Base-by-base conservation (phyloP, 2,888 invertebrate genomes). In the Calameuta pallipes region DNA sequence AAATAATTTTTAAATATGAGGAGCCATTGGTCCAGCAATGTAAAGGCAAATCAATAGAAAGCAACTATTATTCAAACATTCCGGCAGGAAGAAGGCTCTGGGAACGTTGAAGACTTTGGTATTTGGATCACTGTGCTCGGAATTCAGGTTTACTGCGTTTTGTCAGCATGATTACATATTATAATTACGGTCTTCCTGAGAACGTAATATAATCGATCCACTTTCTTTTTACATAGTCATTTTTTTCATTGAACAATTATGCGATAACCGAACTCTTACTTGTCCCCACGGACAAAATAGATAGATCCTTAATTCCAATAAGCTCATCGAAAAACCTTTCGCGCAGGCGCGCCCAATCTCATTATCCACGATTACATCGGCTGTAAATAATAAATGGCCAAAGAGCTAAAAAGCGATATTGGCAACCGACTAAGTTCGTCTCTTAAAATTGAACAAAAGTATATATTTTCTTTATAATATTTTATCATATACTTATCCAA, bases 181-280 rank as follows among this genome's bases (percentile, higher is more conserved):
- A 88, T 85, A 86, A 82, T 87, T 87, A 88, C 89, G 89, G 89
- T 89, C 89, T 90, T 90, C 90, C 90, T 86, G 82, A 86, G 84
- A 84, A 85, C 84, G 78, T 87, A 56, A 56, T 56, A 56, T 9
- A 56, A 56, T 23, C 56, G 56, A 56, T 56, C 56, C 1, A 56
- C 23, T 56, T 9, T 23, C 2, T 23, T 23, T 15, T 13, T 15
- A 37, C 13, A 37, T 9, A 56, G 0, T 23, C 9, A 56, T 9
- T 23, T 56, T 23, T 41, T 41, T 4, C 41, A 2, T 23, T 23
- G 2, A 56, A 56, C 23, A 56, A 6, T 56, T 56, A 23, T 9
- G 2, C 56, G 9, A 23, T 9, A 23, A 56, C 23, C 9, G 2
- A 56, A 56, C 56, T 56, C 56, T 56, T 56, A 41, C 56, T 23